phyloP scores from a whole-genome alignment of 1,140 invertebrate genomes.

The Caenorhabditis remanei region DNA sequence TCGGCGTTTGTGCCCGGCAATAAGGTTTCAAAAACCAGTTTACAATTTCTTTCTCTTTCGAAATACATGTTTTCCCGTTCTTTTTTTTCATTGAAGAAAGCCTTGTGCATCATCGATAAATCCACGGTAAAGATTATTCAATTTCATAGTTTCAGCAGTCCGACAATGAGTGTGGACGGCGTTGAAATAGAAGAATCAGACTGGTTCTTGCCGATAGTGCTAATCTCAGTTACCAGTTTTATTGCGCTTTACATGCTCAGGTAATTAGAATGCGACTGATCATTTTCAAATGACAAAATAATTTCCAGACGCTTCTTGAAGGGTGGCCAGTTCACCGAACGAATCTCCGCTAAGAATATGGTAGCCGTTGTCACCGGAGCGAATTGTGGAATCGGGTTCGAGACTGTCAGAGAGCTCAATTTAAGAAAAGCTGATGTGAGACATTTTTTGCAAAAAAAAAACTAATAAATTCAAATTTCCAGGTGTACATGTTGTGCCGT shows the following conservation, averaged over 20 bases:
- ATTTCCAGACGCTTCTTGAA: conserved; percentile 62
- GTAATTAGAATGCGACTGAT: neutral
- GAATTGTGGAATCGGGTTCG: conserved; percentile 64
- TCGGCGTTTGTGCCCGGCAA: neutral
- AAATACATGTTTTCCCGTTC: neutral
- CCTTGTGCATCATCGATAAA: no score
- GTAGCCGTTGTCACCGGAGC: conserved; percentile 62
- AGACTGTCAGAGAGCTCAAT: conserved; percentile 63
- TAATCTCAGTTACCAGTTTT: neutral
- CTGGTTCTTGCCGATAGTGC: neutral
- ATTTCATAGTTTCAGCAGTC: no score
- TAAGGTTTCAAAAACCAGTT: conserved; percentile 40
- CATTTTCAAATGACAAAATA: neutral
- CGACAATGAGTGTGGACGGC: neutral
- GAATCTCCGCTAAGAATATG: conserved; percentile 66
- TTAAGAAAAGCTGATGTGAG: conserved; percentile 62
- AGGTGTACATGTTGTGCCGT: conserved; percentile 66
- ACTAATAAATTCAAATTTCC: neutral
- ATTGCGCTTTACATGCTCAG: neutral
- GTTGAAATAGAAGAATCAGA: neutral
- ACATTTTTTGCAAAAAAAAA: neutral
- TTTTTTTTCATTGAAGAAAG: neutral
- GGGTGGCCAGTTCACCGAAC: conserved; percentile 66
- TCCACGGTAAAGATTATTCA: no score
- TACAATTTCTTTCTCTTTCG: neutral